Evolutionary conservation across 1,140 invertebrate species (phyloP).

Genomic region (Paralvinella palmiformis): DNA sequence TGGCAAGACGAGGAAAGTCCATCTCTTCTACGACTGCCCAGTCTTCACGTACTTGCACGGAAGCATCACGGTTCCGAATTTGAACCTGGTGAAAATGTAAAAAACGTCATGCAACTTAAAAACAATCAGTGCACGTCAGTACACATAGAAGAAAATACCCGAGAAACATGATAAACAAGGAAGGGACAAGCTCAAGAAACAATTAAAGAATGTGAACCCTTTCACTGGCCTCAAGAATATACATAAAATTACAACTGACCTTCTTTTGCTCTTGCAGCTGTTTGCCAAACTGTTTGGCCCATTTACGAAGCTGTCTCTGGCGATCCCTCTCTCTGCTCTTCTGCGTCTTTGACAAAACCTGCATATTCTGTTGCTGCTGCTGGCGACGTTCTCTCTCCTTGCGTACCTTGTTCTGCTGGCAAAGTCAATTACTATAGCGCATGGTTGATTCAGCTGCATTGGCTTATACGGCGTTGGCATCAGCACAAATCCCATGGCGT

Average conservation of each 20-base stretch:
- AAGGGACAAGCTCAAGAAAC: background rate
- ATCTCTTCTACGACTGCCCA: constrained; percentile 98
- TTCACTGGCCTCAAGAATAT: background rate
- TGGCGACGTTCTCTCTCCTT: constrained; percentile 59
- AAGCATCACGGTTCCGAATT: constrained; percentile 80
- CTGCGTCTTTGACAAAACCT: constrained; percentile 53
- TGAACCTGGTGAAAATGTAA: constrained; percentile 31
- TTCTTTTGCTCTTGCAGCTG: constrained; percentile 59
- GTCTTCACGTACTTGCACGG: constrained; percentile 90
- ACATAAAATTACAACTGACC: constrained; percentile 20
- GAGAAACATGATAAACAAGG: too few relatives aligned
- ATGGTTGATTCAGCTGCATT: too few relatives aligned
- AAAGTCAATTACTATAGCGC: too few relatives aligned
- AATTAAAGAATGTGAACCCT: background rate
- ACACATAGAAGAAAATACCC: too few relatives aligned
- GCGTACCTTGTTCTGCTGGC: constrained; percentile 68
- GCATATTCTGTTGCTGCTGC: constrained; percentile 57
- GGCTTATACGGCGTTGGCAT: too few relatives aligned
- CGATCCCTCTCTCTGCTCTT: constrained; percentile 62
- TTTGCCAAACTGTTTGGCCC: constrained; percentile 76
- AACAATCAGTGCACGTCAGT: too few relatives aligned
- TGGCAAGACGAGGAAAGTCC: constrained; percentile 91
- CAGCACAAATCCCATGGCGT: too few relatives aligned
- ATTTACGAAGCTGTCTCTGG: constrained; percentile 61
- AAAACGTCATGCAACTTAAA: background rate